Conservation (phyloP, 2,888 invertebrate genomes). For the Scaptomyza polygonia region DNA sequence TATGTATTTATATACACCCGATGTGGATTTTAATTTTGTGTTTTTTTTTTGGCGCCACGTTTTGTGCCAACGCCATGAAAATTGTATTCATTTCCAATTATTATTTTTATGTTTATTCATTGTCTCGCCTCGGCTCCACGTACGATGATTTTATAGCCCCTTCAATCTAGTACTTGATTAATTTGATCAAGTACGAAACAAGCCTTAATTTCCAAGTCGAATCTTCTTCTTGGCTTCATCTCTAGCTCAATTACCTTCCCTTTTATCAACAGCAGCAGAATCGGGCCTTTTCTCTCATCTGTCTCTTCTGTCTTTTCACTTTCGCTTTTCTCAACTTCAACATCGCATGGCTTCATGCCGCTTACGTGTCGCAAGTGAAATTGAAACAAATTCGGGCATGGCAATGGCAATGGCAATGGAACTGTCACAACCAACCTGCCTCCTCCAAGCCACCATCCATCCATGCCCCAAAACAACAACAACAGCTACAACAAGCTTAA, state of each 20-base stretch:
- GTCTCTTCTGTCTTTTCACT: not conserved
- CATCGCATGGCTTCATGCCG: constrained; percentile 77
- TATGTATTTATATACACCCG: constrained; percentile 48
- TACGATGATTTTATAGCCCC: constrained; percentile 72
- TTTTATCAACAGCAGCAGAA: constrained; percentile 57
- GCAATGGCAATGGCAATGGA: too few relatives aligned
- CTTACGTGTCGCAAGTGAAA: constrained; percentile 74
- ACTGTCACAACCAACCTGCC: too few relatives aligned
- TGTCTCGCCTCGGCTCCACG: constrained; percentile 55
- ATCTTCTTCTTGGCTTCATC: constrained; percentile 30
- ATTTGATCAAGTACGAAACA: constrained; percentile 71
- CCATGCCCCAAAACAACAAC: too few relatives aligned
- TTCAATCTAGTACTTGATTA: constrained; percentile 78
- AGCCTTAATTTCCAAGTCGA: constrained; percentile 4
- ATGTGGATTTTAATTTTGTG: not conserved
- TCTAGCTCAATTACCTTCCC: constrained; percentile 75
- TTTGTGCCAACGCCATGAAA: constrained; percentile 72
- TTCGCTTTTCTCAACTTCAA: not conserved
- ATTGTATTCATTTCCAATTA: constrained; percentile 81
- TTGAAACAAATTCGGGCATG: constrained; percentile 79
- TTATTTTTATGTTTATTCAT: constrained; percentile 79
- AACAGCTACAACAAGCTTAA: constrained; percentile 40
- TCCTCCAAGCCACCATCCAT: too few relatives aligned
- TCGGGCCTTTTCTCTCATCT: not conserved
- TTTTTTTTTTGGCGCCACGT: not conserved